phyloP scores from a whole-genome alignment of 1,140 invertebrate species.

The Trinorchestia longiramus region DNA sequence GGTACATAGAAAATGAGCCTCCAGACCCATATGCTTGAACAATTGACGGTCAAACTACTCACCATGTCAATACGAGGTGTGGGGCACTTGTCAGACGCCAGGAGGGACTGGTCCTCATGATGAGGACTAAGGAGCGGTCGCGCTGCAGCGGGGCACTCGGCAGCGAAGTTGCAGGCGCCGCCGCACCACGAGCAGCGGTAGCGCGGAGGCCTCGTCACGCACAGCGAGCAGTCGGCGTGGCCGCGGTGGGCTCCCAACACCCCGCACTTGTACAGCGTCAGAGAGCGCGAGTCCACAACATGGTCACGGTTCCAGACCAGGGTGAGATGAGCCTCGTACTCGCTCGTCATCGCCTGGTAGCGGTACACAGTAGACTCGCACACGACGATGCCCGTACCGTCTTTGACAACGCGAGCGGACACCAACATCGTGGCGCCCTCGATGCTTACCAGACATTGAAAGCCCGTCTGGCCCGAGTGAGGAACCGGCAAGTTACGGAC shows the following conservation, averaged over 20 bases:
- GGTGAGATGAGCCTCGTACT: slow-evolving; percentile 89
- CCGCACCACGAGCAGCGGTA: slow-evolving; percentile 95
- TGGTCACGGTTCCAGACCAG: slow-evolving; percentile 94
- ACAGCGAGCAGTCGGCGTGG: slow-evolving; percentile 93
- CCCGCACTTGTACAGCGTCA: slow-evolving; percentile 94
- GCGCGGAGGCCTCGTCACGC: slow-evolving; percentile 83
- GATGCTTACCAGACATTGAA: slow-evolving; percentile 91
- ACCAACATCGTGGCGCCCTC: slow-evolving; percentile 90
- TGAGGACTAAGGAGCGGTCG: slow-evolving; percentile 85
- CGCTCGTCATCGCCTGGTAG: slow-evolving; percentile 86
- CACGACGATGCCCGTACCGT: slow-evolving; percentile 76
- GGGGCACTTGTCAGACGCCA: slow-evolving; percentile 78
- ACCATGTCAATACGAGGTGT: slow-evolving; percentile 92
- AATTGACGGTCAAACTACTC: slow-evolving; percentile 66
- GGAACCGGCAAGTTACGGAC: slow-evolving; percentile 89
- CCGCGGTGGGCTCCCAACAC: slow-evolving; percentile 91
- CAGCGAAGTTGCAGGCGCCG: slow-evolving; percentile 85
- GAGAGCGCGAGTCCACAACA: slow-evolving; percentile 88
- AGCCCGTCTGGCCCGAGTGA: slow-evolving; percentile 79
- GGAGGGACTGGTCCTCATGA: slow-evolving; percentile 76
- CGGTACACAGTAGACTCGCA: slow-evolving; percentile 92
- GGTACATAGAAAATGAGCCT: background rate
- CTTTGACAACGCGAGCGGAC: slow-evolving; percentile 83
- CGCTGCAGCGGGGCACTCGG: slow-evolving; percentile 82
- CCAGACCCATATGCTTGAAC: background rate